Percentiles rank a stretch among this genome's conserved stretches.
Evolutionary conservation across 2,797 vertebrate genomes (phyloP).

Genomic region (Meda fulgida): DNA sequence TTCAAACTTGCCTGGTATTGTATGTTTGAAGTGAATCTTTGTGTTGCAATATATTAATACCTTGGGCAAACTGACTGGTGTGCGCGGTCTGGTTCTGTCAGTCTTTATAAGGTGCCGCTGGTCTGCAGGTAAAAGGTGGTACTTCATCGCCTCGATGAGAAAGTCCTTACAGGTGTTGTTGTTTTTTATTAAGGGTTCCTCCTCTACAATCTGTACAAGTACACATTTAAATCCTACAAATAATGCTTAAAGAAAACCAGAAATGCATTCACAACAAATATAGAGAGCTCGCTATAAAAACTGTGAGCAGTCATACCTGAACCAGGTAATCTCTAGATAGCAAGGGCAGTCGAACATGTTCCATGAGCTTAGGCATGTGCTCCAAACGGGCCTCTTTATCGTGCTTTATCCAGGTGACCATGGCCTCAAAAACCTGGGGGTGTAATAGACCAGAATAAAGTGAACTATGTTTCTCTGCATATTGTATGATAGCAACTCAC

Average conservation of each 20-base stretch:
- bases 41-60: conserved; percentile 66
- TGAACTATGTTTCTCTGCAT: not conserved
- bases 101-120: conserved; percentile 95
- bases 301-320: conserved; percentile 76
- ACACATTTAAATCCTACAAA: not conserved
- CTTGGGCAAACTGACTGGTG: conserved; percentile 94
- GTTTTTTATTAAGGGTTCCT: conserved; percentile 97
- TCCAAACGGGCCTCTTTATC: conserved; percentile 90
- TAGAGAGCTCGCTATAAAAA: not conserved
- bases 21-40: not conserved
- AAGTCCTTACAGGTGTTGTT: conserved; percentile 98
- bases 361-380: conserved; percentile 95
- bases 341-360: conserved; percentile 92
- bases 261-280: not conserved
- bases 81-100: conserved; percentile 91
- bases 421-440: conserved; percentile 93
- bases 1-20: not conserved
- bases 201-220: conserved; percentile 88
- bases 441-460: not conserved
- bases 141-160: conserved; percentile 98
- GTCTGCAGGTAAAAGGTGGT: conserved; percentile 93
- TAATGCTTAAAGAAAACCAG: not conserved
- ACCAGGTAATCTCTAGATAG: conserved; percentile 94
- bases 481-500: not conserved
- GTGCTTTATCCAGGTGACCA: conserved; percentile 94